phyloP scores from a whole-genome alignment of 2,888 invertebrate species.

The Arge pagana region DNA sequence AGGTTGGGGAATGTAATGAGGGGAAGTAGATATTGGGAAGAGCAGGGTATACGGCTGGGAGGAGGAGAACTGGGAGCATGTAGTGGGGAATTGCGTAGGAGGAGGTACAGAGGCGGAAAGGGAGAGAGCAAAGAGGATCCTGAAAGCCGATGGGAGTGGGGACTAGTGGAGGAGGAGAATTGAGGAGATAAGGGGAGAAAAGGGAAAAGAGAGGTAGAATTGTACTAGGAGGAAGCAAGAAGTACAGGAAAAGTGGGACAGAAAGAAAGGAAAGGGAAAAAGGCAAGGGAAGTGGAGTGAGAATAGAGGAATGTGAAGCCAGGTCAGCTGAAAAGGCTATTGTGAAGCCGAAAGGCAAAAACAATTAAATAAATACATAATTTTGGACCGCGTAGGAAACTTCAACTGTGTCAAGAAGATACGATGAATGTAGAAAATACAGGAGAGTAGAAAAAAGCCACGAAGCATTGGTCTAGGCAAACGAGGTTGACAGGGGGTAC shows the following conservation, averaged over 20 bases:
- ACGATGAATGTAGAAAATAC: too few relatives aligned
- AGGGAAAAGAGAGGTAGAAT: neutral
- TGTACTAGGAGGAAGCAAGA: neutral
- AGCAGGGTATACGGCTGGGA: neutral
- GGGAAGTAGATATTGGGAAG: constrained; percentile 5
- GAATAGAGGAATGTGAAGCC: neutral
- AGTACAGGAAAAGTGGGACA: neutral
- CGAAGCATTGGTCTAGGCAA: too few relatives aligned
- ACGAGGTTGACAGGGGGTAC: too few relatives aligned
- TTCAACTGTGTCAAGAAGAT: too few relatives aligned
- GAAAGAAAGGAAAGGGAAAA: neutral
- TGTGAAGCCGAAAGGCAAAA: constrained; percentile 4
- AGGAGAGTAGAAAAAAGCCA: too few relatives aligned
- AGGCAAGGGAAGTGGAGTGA: neutral
- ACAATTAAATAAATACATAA: too few relatives aligned
- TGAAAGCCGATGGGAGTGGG: too few relatives aligned
- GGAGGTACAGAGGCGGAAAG: neutral
- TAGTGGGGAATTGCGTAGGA: neutral
- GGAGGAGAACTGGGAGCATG: neutral
- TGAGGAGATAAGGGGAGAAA: too few relatives aligned
- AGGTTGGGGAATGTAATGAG: constrained; percentile 18
- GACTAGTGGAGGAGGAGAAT: too few relatives aligned
- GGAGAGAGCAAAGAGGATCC: neutral
- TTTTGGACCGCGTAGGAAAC: too few relatives aligned
- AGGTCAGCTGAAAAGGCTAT: neutral